Evolutionary conservation across 2,888 invertebrate genomes (phyloP), one percentile per base, ranked within the genome.

Genomic region (Acronicta leporina): DNA sequence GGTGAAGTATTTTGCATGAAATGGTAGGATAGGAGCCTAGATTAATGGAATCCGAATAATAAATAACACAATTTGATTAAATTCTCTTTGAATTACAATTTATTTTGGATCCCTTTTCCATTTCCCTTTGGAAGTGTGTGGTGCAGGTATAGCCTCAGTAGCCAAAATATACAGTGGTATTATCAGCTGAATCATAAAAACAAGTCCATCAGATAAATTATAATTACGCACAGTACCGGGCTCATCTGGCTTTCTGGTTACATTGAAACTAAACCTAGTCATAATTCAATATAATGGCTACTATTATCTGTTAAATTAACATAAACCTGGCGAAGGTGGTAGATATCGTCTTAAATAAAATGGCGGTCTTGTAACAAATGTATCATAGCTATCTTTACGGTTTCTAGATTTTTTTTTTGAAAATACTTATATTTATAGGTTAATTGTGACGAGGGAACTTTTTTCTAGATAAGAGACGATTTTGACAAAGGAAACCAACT

Each of bases 201-300:
- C 35, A 13, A 35, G 13, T 13, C 3, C n/a, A 45, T 14, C 14
- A 14, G 2, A 9, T 48, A 13, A 16, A 20, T 33, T 13, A 16
- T 14, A 6, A 35, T 47, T 48, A 16, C 30, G 44, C 11, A 20
- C 11, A 13, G 5, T 15, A n/a, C n/a, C 0, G 38, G 38, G 13
- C 38, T n/a, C 38, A 38, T 38, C 38, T 38, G 38, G 38, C 38
- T n/a, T 38, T 38, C 38, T 38, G 38, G n/a, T 38, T 38, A n/a
- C 38, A n/a, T n/a, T 38, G n/a, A 38, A 33, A n/a, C 38, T n/a
- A 38, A 38, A n/a, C n/a, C 38, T n/a, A 2, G 6, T 38, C 38
- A 38, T 38, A 6, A 38, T 38, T 38, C n/a, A 38, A 38, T 38
- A 38, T 38, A 38, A 38, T 38, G n/a, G 38, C 38, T 38, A 38